Evolutionary conservation across 2,797 vertebrate genomes (phyloP).

Genomic region (Vireo griseus): DNA sequence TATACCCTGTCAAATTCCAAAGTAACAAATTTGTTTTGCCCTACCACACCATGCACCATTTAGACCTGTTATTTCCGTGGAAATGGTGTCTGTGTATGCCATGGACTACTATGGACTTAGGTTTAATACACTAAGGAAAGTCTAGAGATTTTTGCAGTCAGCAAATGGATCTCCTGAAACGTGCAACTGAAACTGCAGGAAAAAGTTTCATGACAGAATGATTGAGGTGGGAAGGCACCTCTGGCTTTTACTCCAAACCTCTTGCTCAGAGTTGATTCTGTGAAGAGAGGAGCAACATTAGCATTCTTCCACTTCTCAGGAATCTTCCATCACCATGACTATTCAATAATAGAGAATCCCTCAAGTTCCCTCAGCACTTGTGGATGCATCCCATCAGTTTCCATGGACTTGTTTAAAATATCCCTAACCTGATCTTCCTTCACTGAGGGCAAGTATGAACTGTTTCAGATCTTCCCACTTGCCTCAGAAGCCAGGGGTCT

Average conservation of each 20-base stretch:
- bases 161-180: neutral
- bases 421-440: neutral
- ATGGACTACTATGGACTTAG: neutral
- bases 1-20: neutral
- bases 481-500: neutral
- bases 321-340: neutral
- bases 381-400: neutral
- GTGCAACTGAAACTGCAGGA: neutral
- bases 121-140: neutral
- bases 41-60: neutral
- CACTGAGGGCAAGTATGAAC: neutral
- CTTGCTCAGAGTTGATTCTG: neutral
- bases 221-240: neutral
- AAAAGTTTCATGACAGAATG: neutral
- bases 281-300: neutral
- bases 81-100: neutral
- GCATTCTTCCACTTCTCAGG: neutral
- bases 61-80: neutral
- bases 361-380: neutral
- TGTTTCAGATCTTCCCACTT: neutral
- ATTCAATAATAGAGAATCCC: neutral
- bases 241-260: neutral
- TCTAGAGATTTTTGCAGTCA: neutral
- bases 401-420: neutral
- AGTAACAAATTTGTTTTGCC: neutral